Base-by-base conservation (phyloP, 1,140 invertebrate species). In the Leptinotarsa lineolata region DNA sequence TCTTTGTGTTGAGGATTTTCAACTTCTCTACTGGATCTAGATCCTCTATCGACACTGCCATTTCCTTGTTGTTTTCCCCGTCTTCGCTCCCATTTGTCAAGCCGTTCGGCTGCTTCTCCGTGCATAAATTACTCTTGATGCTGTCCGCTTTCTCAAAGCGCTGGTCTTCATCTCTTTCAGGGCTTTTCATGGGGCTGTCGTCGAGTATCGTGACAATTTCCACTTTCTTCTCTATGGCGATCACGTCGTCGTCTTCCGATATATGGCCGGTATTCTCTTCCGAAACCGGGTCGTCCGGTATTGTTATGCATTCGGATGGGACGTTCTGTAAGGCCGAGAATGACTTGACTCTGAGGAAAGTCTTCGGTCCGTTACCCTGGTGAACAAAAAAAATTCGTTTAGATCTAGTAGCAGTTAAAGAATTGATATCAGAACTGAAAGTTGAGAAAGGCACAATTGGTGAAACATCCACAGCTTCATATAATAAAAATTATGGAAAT, bases 251-350 rank as follows among this genome's bases (percentile, higher is more conserved):
- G 61, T 22, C 39, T 16, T 60, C 39, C 30, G 5, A 16, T 45
- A 16, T 46, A 18, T 48, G 18, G 13, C 48, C 21, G 15, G 20
- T 12, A 4, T 68, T 39, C 30, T 11, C 16, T n/a, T 45, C 30
- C 24, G 13, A 4, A 45, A 66, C 61, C 45, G 74, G 71, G 72
- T 83, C 81, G 72, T 82, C 81, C 2, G 81, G 81, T 63, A 83
- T 82, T 12, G 79, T 82, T 46, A 83, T 83, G 70, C 81, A 81
- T 59, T 81, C 78, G 1, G 81, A 77, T 21, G 81, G 70, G 22
- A 81, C 77, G 22, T 68, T 76, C 54, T 80, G 77, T 20, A 82
- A 64, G 21, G 80, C 75, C 3, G 72, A 76, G 6, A 81, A 77
- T 2, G 80, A 78, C 67, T 77, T 78, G 0, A 83, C 81, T 72